Evolutionary conservation across 2,113 vertebrate genomes (phyloP).

Genomic region (Antennarius striatus): DNA sequence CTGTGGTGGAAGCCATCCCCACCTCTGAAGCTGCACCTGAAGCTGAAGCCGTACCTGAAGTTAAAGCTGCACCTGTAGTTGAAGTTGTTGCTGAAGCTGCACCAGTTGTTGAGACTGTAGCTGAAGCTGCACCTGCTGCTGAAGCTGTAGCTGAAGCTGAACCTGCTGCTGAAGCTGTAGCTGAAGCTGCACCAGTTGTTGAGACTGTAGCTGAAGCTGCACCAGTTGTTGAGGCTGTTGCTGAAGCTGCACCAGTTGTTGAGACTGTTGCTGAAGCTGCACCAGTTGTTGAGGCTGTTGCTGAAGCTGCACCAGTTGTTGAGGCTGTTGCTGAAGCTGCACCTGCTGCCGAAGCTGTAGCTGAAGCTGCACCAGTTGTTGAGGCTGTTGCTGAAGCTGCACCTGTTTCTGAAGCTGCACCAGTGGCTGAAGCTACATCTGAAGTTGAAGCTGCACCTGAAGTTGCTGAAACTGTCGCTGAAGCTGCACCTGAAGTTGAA

Average conservation of each 20-base stretch:
- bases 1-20: not conserved
- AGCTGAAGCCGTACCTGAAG: not conserved
- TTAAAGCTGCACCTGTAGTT: not conserved
- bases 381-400: constrained; percentile 2
- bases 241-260: not conserved
- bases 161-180: not conserved
- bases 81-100: constrained; percentile 1
- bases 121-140: not conserved
- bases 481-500: not conserved
- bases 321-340: not conserved
- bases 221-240: not conserved
- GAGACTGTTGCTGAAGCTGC: constrained; percentile 5
- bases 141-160: not conserved
- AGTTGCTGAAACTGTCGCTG: not conserved
- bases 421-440: not conserved
- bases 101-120: not conserved
- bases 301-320: not conserved
- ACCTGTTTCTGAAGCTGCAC: not conserved
- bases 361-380: not conserved
- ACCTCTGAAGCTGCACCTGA: not conserved
- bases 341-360: not conserved
- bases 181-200: constrained; percentile 4
- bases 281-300: not conserved
- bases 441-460: not conserved
- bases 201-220: not conserved